Evolutionary conservation across 2,888 invertebrate species (phyloP), one percentile per base, ranked within the genome.

Genomic region (Cryptocheilus praepositus): DNA sequence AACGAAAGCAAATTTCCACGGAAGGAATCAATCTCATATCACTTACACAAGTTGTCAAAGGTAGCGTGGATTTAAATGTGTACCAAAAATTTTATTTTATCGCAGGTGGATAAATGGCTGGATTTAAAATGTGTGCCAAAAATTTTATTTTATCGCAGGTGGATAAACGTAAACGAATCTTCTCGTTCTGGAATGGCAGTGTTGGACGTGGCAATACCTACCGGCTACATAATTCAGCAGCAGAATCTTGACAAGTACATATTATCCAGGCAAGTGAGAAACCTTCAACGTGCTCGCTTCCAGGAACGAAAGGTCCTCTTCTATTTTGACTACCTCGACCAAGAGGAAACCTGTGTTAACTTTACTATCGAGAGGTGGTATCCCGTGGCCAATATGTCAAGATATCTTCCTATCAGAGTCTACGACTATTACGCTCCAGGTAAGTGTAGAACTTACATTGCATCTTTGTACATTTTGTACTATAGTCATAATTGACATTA

Each of bases 381-480:
- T 89, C 98, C 98, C 0, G 97, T 98, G 2, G 98, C 98, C 57
- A 98, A 98, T 90, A 96, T 98, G 95, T 97, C 98, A 0, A 92
- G 96, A 54, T 97, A 96, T 89, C 92, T 98, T 77, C 94, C 96
- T 3, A 93, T 97, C 61, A 92, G 95, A 64, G 94, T 98, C 13
- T 98, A 97, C 89, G 98, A 98, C 90, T 98, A 97, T 88, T 98
- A 98, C 89, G 95, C 98, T 62, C 98, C 98, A 83, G 97, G 97
- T 97, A 89, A 89, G 88, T 82, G 59, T 36, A 21, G 1, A 7
- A 19, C 22, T 49, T 53, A 21, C 53, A 3, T 22, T 49, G 49
- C 13, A 8, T 8, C 36, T 36, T 11, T 36, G 3, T 1, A 36
- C 8, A 1, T 49, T 25, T 25, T 25, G 5, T 25, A 25, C 5